These are phyloP conservation scores for Diploptera punctata DNA, from an alignment of 2,888 invertebrate genomes.

Conservation along the genomic window DNA sequence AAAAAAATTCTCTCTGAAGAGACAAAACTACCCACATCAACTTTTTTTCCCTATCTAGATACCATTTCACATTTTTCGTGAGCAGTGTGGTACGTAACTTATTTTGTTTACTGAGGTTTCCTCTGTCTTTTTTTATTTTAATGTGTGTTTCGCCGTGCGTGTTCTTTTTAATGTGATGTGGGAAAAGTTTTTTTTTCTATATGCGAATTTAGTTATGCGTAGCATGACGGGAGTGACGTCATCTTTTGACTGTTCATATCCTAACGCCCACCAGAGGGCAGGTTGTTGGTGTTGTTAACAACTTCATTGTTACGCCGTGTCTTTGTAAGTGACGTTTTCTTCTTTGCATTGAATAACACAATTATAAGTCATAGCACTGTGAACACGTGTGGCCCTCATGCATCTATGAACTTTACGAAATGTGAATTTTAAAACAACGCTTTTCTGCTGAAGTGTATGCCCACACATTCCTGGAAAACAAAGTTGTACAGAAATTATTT, in stretches of 20 bases:
- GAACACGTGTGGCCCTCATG: too few species aligned
- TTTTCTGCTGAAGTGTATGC: too few species aligned
- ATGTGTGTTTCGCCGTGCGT: background rate
- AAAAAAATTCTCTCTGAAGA: background rate
- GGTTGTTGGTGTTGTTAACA: background rate
- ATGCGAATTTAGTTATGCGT: slow-evolving; percentile 17
- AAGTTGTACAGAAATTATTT: too few species aligned
- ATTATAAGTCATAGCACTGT: too few species aligned
- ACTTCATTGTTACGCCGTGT: background rate
- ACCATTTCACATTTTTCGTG: slow-evolving; percentile 10
- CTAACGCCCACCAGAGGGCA: background rate
- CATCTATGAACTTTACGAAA: too few species aligned
- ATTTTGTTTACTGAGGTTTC: background rate
- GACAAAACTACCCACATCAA: background rate
- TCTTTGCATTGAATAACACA: too few species aligned
- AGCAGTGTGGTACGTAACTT: background rate
- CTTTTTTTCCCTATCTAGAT: background rate
- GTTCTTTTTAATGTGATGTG: slow-evolving; percentile 19
- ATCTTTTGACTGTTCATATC: slow-evolving; percentile 16
- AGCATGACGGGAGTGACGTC: background rate
- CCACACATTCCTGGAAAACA: too few species aligned
- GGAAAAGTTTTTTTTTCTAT: background rate
- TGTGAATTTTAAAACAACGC: too few species aligned
- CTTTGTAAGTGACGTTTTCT: too few species aligned
- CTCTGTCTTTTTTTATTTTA: background rate